These are phyloP conservation scores for Chiroxiphia lanceolata DNA, from an alignment of 2,797 vertebrate genomes.

Conservation along the genomic window DNA sequence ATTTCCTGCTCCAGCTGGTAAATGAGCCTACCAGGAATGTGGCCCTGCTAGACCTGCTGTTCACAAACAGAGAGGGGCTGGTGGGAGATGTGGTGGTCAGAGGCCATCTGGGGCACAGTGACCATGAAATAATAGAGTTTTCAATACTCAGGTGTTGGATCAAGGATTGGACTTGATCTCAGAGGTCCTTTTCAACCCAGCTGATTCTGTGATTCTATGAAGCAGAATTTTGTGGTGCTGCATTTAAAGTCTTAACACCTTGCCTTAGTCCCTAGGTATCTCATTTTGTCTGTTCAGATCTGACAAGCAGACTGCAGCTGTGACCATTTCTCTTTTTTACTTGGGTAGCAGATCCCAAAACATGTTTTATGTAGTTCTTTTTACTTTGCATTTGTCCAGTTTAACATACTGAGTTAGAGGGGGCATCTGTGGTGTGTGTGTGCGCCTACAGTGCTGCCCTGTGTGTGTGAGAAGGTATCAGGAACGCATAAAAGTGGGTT, in stretches of 20 bases:
- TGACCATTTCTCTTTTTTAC: background rate
- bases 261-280: rapidly evolving
- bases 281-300: background rate
- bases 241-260: background rate
- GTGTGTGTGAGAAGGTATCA: rapidly evolving
- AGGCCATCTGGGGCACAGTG: too few relatives aligned
- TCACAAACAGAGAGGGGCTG: too few relatives aligned
- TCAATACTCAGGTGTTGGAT: too few relatives aligned
- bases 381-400: background rate
- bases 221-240: background rate
- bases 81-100: too few relatives aligned
- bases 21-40: too few relatives aligned
- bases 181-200: too few relatives aligned
- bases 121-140: too few relatives aligned
- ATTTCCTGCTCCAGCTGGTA: too few relatives aligned
- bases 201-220: background rate
- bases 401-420: background rate
- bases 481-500: rapidly evolving
- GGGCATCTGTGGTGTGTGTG: rapidly evolving
- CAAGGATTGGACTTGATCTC: too few relatives aligned
- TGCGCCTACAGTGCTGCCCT: rapidly evolving
- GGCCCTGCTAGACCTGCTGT: too few relatives aligned
- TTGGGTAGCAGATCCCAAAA: background rate
- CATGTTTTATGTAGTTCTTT: rapidly evolving
- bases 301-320: background rate